Percentiles rank a stretch among this genome's conserved stretches.
Evolutionary conservation across 92 coral and sea anemone species (phyloP).

Genomic region (Hydrozoanthus gracilis): DNA sequence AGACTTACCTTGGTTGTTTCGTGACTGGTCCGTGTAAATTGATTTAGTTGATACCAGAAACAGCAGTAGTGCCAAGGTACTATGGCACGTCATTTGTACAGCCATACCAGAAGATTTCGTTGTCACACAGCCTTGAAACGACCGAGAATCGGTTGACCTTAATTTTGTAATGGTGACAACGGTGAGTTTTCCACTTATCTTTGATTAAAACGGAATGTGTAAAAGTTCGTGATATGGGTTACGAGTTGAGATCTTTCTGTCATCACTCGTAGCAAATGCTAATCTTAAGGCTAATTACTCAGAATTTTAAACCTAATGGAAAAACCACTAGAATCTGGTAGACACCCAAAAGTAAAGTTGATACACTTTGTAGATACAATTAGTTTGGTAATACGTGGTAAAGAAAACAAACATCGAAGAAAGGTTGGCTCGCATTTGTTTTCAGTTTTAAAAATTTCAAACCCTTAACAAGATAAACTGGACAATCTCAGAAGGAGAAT

Average conservation of each 20-base stretch:
- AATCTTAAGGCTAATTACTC: neutral
- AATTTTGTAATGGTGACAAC: neutral
- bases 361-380: too few relatives aligned
- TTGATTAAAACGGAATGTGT: neutral
- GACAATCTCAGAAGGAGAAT: too few relatives aligned
- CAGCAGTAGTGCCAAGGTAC: slow-evolving; percentile 3
- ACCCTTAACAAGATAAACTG: too few relatives aligned
- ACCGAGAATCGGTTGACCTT: slow-evolving; percentile 18
- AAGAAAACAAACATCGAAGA: too few relatives aligned
- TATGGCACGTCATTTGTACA: neutral
- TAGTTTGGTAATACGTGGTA: too few relatives aligned
- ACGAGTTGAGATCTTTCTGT: neutral
- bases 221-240: neutral
- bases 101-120: slow-evolving; percentile 6
- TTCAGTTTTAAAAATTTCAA: too few relatives aligned
- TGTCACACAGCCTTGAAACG: neutral
- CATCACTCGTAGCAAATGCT: neutral
- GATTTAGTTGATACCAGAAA: neutral
- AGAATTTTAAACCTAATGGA: too few relatives aligned
- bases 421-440: too few relatives aligned
- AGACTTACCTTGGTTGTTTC: slow-evolving; percentile 11
- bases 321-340: too few relatives aligned
- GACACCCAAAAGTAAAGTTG: too few relatives aligned
- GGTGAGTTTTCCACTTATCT: slow-evolving; percentile 20
- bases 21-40: neutral